Conservation (phyloP, 2,797 vertebrate genomes). For the Poecilia gillii region DNA sequence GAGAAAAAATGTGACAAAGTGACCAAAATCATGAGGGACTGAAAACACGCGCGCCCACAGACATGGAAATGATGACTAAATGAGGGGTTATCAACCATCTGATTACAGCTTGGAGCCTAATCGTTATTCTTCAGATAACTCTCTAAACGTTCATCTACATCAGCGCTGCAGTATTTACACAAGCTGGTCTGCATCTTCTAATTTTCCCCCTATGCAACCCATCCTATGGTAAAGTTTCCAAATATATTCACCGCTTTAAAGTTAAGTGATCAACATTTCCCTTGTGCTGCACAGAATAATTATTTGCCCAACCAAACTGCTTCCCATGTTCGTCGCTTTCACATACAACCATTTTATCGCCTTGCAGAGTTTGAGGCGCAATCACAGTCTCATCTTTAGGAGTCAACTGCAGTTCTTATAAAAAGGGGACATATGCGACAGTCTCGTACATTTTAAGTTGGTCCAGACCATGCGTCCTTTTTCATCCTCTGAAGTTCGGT, state of each 20-base stretch:
- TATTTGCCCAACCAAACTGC: conserved; percentile 39
- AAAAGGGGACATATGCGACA: conserved; percentile 56
- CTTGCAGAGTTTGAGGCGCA: conserved; percentile 44
- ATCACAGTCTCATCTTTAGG: conserved; percentile 33
- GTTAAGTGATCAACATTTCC: conserved; percentile 20
- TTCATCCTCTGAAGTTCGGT: conserved; percentile 66
- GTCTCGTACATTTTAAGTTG: conserved; percentile 71
- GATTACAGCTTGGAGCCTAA: conserved; percentile 72
- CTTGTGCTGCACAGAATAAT: conserved; percentile 46
- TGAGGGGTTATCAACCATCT: conserved; percentile 72
- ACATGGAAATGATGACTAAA: conserved; percentile 74
- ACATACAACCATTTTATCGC: conserved; percentile 62
- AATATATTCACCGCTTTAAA: conserved; percentile 32
- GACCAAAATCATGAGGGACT: conserved; percentile 76
- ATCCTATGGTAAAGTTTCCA: conserved; percentile 21
- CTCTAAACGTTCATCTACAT: conserved; percentile 37
- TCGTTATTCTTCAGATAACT: conserved; percentile 71
- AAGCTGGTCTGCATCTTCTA: conserved; percentile 32
- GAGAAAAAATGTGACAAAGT: conserved; percentile 71
- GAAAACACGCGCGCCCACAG: conserved; percentile 70
- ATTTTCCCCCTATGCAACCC: conserved; percentile 32
- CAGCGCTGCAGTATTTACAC: conserved; percentile 30
- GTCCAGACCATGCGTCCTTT: conserved; percentile 73
- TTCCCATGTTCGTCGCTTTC: conserved; percentile 29
- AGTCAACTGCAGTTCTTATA: conserved; percentile 54